A percentile compares a stretch with the other conserved stretches of the same genome.
Evolutionary conservation across 2,888 invertebrate genomes (phyloP).

Genomic region (Laothoe populi): DNA sequence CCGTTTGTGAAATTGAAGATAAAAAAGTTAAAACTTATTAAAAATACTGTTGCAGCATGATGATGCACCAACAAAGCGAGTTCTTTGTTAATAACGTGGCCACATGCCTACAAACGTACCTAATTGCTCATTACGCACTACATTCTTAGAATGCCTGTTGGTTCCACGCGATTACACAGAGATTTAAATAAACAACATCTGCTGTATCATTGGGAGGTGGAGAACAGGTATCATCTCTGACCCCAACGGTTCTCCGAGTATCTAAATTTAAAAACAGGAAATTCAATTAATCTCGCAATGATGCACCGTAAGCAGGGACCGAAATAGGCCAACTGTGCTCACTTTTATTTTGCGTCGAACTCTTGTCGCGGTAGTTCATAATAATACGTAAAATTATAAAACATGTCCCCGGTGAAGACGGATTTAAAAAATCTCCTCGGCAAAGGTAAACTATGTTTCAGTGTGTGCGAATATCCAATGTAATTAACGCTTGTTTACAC

Average conservation of each 20-base stretch:
- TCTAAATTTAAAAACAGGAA: slow-evolving; percentile 80
- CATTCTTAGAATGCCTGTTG: slow-evolving; percentile 10
- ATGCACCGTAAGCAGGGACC: slow-evolving; percentile 77
- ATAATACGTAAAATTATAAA: slow-evolving; percentile 21
- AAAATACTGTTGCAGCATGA: no score
- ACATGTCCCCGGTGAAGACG: slow-evolving; percentile 61
- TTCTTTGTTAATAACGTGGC: slow-evolving; percentile 43
- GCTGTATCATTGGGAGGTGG: slow-evolving; percentile 1
- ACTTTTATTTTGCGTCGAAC: slow-evolving; percentile 68
- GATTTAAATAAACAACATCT: slow-evolving; percentile 3
- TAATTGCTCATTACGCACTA: slow-evolving; percentile 9
- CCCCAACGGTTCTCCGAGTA: slow-evolving; percentile 46
- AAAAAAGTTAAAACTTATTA: no score
- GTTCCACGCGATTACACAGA: not conserved
- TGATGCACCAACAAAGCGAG: slow-evolving; percentile 44
- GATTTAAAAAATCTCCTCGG: slow-evolving; percentile 59
- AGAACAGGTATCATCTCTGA: slow-evolving; percentile 31
- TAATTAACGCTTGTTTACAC: slow-evolving; percentile 16
- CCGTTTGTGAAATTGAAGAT: no score
- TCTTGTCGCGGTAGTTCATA: slow-evolving; percentile 42
- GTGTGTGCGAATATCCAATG: not conserved
- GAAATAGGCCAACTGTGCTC: slow-evolving; percentile 73
- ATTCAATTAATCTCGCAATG: slow-evolving; percentile 78
- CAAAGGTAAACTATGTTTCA: slow-evolving; percentile 51
- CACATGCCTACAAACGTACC: slow-evolving; percentile 24